These are phyloP conservation scores for Brachynemurus nebulosus DNA, from an alignment of 2,888 invertebrate genomes.

Conservation along the genomic window DNA sequence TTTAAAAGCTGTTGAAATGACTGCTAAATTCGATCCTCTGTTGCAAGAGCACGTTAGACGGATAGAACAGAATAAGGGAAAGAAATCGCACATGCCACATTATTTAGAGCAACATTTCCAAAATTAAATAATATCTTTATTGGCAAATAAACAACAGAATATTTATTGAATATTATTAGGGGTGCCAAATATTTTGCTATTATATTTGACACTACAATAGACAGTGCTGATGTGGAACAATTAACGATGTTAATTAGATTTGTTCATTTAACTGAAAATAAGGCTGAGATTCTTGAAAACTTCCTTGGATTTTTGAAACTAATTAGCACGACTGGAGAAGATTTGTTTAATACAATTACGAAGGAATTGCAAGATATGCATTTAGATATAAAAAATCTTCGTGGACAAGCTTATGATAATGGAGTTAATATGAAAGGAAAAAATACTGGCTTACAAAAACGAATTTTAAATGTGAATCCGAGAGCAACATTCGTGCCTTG, in stretches of 20 bases:
- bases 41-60: slow-evolving; percentile 15
- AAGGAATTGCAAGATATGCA: slow-evolving; percentile 11
- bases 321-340: slow-evolving; percentile 12
- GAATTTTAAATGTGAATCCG: slow-evolving; percentile 17
- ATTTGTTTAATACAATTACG: slow-evolving; percentile 7
- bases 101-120: not conserved
- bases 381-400: slow-evolving; percentile 11
- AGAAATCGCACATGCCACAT: slow-evolving; percentile 3
- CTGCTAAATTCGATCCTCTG: slow-evolving; percentile 16
- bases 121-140: slow-evolving; percentile 17
- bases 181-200: slow-evolving; percentile 3
- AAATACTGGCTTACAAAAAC: slow-evolving; percentile 17
- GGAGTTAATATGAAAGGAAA: slow-evolving; percentile 19
- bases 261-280: not conserved
- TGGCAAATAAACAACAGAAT: slow-evolving; percentile 16
- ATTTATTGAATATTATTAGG: slow-evolving; percentile 11
- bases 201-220: slow-evolving; percentile 2
- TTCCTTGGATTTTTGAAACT: slow-evolving; percentile 4
- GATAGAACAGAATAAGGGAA: slow-evolving; percentile 3
- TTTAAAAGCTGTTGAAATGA: slow-evolving; percentile 16
- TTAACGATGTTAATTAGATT: not conserved
- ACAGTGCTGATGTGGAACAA: slow-evolving; percentile 2
- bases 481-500: slow-evolving; percentile 22
- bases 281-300: not conserved
- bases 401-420: slow-evolving; percentile 18